Evolutionary conservation across 92 coral and sea anemone species (phyloP).

Genomic region (Actinostola sp.): DNA sequence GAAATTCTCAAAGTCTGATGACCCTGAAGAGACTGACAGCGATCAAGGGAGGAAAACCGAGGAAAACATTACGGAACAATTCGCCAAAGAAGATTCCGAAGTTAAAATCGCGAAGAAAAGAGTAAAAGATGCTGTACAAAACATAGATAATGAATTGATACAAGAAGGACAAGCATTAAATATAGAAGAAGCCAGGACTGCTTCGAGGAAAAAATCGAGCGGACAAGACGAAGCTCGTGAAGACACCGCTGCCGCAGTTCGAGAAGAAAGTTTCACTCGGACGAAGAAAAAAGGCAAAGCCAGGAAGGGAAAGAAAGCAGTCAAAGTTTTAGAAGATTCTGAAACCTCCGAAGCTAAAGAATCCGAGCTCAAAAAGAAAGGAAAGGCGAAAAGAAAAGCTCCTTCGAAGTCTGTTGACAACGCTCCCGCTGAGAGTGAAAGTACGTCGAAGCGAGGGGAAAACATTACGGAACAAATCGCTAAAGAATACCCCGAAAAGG

Average conservation of each 20-base stretch:
- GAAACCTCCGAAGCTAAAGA: slow-evolving; percentile 11
- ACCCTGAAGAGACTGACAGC: slow-evolving; percentile 7
- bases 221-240: neutral
- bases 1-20: slow-evolving; percentile 4
- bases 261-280: slow-evolving; percentile 6
- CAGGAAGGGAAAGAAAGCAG: slow-evolving; percentile 31
- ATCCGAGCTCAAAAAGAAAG: slow-evolving; percentile 17
- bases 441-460: slow-evolving; percentile 4
- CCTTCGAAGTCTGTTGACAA: neutral
- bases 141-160: no score
- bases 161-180: no score
- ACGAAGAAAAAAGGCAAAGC: slow-evolving; percentile 36
- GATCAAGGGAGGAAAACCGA: no score
- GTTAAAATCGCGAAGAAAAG: neutral
- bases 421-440: neutral
- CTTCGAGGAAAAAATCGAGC: neutral
- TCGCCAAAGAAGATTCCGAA: slow-evolving; percentile 33
- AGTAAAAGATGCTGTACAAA: no score
- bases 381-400: slow-evolving; percentile 45
- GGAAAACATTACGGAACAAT: slow-evolving; percentile 29
- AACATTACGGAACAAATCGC: slow-evolving; percentile 22
- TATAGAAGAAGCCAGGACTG: no score
- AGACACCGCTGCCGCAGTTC: slow-evolving; percentile 9
- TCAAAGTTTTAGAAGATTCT: slow-evolving; percentile 20
- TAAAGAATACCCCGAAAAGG: slow-evolving; percentile 29